Base-by-base conservation (phyloP, 35 echinoderm and acorn worm species). In the Apostichopus parvimensis region DNA sequence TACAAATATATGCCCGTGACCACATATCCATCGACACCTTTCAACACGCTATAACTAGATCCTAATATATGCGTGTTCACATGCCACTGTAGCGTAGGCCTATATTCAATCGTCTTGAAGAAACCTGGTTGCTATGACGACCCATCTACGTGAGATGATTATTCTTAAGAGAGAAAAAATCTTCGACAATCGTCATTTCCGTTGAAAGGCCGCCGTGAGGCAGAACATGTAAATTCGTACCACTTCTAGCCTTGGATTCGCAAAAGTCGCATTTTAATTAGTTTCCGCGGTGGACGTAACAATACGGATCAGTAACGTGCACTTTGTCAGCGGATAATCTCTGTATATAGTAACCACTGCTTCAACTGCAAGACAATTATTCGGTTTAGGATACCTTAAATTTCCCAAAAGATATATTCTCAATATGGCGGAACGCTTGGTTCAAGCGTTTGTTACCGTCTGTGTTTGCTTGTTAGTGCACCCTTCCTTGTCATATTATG, bases 131-230 rank as follows among this genome's bases (percentile, higher is more conserved):
- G 24, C 86, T 64, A 88, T 88, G 72, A 57, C 64, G 23, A 88
- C 86, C 34, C 62, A 88, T 88, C 86, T 88, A 88, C 86, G 86
- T 88, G 71, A 58, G 86, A 88, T 54, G 25, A 88, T 88, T 71
- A 88, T 88, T 62, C 68, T 13, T 88, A 8, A 82, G 86, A 54
- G 81, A 84, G 34, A 45, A 4, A 2, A n/a, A 56, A 25, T 84
- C 53, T 52, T 84, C 54, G 15, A 20, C 55, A 9, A 84, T 84
- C 81, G 53, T 84, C 81, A 84, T 59, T 58, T 84, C 81, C 81
- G 81, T 15, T 84, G 81, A 56, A 58, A 8, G 53, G 17, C 57
- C 7, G 55, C 56, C 56, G 53, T 58, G 81, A 57, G 81, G 7
- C 54, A 22, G 54, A 84, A 54, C 81, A 58, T 84, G 81, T 80